These are phyloP conservation scores for Australoheros facetus DNA, from an alignment of 2,797 vertebrate genomes.

Conservation along the genomic window DNA sequence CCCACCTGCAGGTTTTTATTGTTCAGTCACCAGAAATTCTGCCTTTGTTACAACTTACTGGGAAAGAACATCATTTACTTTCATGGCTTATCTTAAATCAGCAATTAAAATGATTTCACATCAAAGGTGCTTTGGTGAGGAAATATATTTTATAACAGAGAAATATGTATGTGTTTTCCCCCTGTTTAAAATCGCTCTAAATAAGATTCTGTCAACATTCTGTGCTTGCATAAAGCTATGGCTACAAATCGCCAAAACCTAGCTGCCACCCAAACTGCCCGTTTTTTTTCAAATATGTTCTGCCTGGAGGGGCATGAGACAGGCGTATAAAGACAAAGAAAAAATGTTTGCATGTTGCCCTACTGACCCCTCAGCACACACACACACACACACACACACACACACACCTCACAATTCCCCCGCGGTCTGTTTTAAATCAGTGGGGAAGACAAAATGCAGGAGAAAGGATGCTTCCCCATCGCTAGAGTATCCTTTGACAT, in stretches of 20 bases:
- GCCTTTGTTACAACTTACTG: background rate
- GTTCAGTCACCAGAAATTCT: background rate
- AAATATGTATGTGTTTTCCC: background rate
- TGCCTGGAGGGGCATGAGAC: slow-evolving; percentile 18
- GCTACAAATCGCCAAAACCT: background rate
- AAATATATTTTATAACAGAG: background rate
- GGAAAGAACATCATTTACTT: background rate
- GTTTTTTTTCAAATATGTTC: slow-evolving; percentile 7
- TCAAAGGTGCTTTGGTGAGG: background rate
- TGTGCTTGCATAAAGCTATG: background rate
- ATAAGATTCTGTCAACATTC: background rate
- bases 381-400: background rate
- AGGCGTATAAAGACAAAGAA: slow-evolving; percentile 1
- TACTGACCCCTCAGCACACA: slow-evolving; percentile 6
- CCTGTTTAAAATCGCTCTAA: background rate
- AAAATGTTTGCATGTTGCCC: slow-evolving; percentile 19
- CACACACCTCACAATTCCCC: slow-evolving; percentile 13
- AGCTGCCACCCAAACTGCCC: background rate
- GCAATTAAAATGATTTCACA: background rate
- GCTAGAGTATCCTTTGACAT: slow-evolving; percentile 51
- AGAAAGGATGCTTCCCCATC: slow-evolving; percentile 31
- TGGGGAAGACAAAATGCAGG: slow-evolving; percentile 22
- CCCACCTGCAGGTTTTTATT: background rate
- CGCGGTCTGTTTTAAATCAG: slow-evolving; percentile 25
- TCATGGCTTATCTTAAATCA: background rate